phyloP scores from a whole-genome alignment of 1,140 invertebrate species.

The Andrena cerasifolii region DNA sequence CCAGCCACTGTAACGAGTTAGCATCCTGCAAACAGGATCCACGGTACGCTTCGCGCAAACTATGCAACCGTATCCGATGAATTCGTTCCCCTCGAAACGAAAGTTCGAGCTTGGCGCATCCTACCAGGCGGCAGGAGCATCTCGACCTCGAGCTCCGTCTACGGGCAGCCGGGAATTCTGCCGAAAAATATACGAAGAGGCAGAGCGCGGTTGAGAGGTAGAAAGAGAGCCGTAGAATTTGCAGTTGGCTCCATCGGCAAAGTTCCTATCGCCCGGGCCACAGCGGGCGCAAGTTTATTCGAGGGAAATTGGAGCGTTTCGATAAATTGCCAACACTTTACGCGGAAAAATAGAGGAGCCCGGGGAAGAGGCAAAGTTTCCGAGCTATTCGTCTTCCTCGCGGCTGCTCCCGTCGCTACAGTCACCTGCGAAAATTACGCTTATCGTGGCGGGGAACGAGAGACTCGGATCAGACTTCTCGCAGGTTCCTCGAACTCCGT shows the following conservation, averaged over 20 bases:
- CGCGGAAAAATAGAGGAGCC: constrained; percentile 15
- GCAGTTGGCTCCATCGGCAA: not conserved
- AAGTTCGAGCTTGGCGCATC: not conserved
- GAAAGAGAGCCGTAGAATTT: constrained; percentile 1
- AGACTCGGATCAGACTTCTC: not conserved
- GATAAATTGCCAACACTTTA: constrained; percentile 22
- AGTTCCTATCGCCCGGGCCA: not conserved
- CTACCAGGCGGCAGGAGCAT: not conserved
- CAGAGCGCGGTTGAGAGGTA: not conserved
- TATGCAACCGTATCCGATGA: constrained; percentile 28
- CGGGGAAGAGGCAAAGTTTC: not conserved
- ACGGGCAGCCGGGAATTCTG: not conserved
- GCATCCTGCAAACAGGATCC: not conserved
- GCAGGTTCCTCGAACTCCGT: not conserved
- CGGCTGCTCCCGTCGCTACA: not conserved
- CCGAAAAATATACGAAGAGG: not conserved
- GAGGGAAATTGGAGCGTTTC: not conserved
- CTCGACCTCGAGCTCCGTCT: not conserved
- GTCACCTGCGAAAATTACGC: not conserved
- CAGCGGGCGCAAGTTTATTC: constrained; percentile 14
- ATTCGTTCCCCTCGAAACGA: constrained; percentile 19
- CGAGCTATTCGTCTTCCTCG: not conserved
- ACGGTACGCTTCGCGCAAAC: constrained; percentile 14
- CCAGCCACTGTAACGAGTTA: not conserved
- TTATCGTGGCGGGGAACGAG: not conserved